These are phyloP conservation scores for Tiphia femorata DNA, from an alignment of 2,888 invertebrate species.

Conservation along the genomic window DNA sequence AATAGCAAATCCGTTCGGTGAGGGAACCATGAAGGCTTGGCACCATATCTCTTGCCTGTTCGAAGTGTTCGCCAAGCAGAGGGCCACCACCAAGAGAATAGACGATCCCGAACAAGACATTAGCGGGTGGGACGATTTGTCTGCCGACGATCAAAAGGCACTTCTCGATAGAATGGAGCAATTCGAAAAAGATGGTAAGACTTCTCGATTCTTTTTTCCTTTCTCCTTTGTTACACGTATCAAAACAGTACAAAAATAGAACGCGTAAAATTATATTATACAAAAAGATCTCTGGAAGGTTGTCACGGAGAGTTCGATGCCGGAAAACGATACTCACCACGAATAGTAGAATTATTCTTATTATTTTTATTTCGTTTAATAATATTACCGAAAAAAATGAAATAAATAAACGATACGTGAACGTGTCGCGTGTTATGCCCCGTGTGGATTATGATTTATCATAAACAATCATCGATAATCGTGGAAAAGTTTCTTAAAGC, in stretches of 20 bases:
- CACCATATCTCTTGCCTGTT: conserved; percentile 85
- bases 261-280: background rate
- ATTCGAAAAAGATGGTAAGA: conserved; percentile 70
- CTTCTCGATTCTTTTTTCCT: background rate
- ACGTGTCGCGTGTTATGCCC: no score
- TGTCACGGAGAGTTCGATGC: conserved; percentile 26
- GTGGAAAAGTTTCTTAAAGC: no score
- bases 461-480: no score
- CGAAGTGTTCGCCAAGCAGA: conserved; percentile 82
- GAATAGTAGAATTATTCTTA: background rate
- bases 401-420: no score
- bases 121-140: conserved; percentile 80
- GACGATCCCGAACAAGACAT: conserved; percentile 82
- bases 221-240: background rate
- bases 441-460: no score
- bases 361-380: no score
- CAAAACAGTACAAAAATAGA: background rate
- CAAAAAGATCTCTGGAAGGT: background rate
- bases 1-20: conserved; percentile 82
- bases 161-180: conserved; percentile 77
- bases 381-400: no score
- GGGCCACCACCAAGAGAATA: conserved; percentile 85
- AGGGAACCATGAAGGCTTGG: conserved; percentile 87
- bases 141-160: conserved; percentile 76
- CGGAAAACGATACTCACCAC: conserved; percentile 2